phyloP scores from a whole-genome alignment of 2,113 vertebrate genomes.

The Oreotrochilus melanogaster region DNA sequence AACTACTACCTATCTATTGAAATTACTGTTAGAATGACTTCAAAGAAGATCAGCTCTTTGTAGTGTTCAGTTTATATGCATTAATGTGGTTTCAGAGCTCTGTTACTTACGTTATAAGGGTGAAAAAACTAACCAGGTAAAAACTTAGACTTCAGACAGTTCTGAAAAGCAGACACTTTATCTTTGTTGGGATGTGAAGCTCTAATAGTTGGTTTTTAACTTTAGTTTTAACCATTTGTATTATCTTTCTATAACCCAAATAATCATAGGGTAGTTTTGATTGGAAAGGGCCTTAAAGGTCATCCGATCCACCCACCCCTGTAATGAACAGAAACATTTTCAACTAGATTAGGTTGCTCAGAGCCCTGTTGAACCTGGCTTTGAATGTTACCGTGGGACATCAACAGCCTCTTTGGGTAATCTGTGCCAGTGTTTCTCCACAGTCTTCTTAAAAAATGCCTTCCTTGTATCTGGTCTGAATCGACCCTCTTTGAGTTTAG shows the following conservation, averaged over 20 bases:
- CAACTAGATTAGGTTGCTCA: background rate
- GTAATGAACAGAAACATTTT: background rate
- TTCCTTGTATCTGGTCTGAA: background rate
- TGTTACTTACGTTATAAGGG: background rate
- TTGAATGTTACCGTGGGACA: background rate
- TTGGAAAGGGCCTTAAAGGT: background rate
- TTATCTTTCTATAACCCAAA: background rate
- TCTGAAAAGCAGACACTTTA: background rate
- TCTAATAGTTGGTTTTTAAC: background rate
- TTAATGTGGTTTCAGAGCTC: background rate
- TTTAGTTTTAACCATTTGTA: background rate
- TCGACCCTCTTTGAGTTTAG: background rate
- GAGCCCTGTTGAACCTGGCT: background rate
- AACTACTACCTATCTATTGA: background rate
- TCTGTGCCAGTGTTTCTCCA: background rate
- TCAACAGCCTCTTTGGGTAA: background rate
- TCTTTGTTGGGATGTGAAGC: background rate
- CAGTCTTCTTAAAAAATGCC: background rate
- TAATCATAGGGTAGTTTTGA: background rate
- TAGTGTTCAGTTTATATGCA: background rate
- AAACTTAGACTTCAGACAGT: background rate
- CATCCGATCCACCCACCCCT: background rate
- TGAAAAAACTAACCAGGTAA: background rate
- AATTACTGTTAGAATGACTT: background rate
- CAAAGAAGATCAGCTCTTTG: background rate